These are phyloP conservation scores for Ectobius pallidus DNA, from an alignment of 2,888 invertebrate genomes.

Conservation along the genomic window DNA sequence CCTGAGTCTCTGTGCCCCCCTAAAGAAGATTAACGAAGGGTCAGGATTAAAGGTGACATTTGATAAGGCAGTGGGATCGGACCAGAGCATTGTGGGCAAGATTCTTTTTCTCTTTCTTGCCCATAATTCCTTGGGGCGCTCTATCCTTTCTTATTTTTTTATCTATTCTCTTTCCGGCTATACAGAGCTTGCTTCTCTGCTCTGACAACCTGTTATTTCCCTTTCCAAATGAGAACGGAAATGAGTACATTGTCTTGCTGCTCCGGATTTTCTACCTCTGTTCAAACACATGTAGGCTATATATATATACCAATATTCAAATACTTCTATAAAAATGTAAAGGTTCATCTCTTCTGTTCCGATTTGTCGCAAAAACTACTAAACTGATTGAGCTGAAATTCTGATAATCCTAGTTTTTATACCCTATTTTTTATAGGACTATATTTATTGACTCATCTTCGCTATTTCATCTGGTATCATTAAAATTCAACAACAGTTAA, in stretches of 20 bases:
- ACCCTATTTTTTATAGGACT: too few species aligned
- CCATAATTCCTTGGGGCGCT: background rate
- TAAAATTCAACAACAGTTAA: too few species aligned
- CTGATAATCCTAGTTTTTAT: too few species aligned
- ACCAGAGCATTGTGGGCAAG: constrained; percentile 1
- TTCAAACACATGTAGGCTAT: too few species aligned
- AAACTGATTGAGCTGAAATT: too few species aligned
- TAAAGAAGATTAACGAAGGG: constrained; percentile 31
- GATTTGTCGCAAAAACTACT: too few species aligned
- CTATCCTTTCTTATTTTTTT: background rate
- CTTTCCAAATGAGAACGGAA: background rate
- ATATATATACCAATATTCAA: too few species aligned
- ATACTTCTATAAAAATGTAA: too few species aligned
- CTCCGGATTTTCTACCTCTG: too few species aligned
- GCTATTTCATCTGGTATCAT: too few species aligned
- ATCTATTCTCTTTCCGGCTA: background rate
- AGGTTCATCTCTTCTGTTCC: too few species aligned
- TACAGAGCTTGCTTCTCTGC: background rate
- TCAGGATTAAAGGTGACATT: constrained; percentile 30
- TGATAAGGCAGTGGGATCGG: constrained; percentile 24
- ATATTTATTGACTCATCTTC: too few species aligned
- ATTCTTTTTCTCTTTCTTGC: background rate
- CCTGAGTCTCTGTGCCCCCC: background rate
- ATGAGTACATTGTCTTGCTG: background rate
- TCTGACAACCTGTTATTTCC: background rate